Percentiles rank a stretch among this genome's conserved stretches.
These are phyloP conservation scores for Drosophila pullipes DNA, from an alignment of 2,888 invertebrate genomes.

Conservation along the genomic window DNA sequence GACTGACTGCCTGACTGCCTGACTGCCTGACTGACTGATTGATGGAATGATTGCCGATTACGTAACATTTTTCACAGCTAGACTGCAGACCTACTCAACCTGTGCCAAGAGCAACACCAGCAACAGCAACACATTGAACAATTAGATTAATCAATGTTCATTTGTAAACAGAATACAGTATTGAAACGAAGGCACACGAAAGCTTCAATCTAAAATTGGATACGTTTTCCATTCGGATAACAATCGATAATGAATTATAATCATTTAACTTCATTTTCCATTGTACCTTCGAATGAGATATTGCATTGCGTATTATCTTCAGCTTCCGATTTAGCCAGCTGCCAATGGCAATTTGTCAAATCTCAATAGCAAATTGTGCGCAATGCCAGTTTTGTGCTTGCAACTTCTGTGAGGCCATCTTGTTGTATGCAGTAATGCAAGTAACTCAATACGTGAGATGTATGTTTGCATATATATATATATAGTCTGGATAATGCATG, in stretches of 20 bases:
- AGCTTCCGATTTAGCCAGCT: not conserved
- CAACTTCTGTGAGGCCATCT: not conserved
- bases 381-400: not conserved
- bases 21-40: constrained; percentile 39
- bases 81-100: not conserved
- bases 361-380: not conserved
- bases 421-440: not conserved
- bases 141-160: constrained; percentile 10
- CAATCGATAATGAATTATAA: constrained; percentile 10
- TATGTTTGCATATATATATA: not conserved
- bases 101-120: not conserved
- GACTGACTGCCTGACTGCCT: constrained; percentile 26
- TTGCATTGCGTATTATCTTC: not conserved
- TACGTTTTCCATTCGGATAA: not conserved
- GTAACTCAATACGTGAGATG: not conserved
- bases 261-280: not conserved
- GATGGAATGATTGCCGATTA: constrained; percentile 70
- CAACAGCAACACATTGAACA: not conserved
- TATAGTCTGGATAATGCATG: not conserved
- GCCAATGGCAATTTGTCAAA: not conserved
- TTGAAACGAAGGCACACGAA: not conserved
- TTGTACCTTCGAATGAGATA: not conserved
- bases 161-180: not conserved
- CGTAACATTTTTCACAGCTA: constrained; percentile 34
- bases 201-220: not conserved